Base-by-base conservation (phyloP, 2,797 vertebrate genomes). In the Octomys mimax region DNA sequence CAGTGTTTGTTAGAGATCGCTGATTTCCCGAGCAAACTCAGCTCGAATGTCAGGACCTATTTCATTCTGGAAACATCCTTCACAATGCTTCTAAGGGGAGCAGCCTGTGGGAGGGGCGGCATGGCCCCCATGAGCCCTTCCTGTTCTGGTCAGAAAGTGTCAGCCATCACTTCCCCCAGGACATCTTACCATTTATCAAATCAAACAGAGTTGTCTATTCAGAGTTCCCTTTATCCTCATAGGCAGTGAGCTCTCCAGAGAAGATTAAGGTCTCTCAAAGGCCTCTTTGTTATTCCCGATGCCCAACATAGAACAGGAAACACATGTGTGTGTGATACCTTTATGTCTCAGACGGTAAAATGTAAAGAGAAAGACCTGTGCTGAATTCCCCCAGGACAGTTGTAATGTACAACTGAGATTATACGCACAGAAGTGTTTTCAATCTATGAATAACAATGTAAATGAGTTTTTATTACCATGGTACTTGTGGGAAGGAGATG, bases 361-460 rank as follows among this genome's bases (percentile, higher is more conserved):
- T 89, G n/a, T 49, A 52, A 87, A 77, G 28, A 87, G 64, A 86
- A 42, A 52, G 49, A 36, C 57, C 42, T 79, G 9, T 96, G 75
- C n/a, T n/a, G 12, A 87, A 80, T 33, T 18, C 5, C 1, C 28
- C 33, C 13, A 54, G 18, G 36, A 87, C 13, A 91, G 36, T 18
- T 94, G 31, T 39, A 78, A 91, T 77, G 87, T 21, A n/a, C 66
- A 91, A 49, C 83, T 6, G 66, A 80, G 57, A 93, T 89, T 77
- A 57, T 71, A 46, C 36, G 11, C 19, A 86, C 28, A 71, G 62
- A 93, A 64, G 19, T 59, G 12, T 89, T 84, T 80, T 14, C 86
- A 83, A 92, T 93, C 52, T 81, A 16, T 57, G 49, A 89, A 46
- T 77, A 81, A 87, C 87, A 93, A 68, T 78, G 28, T 16, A 95